Evolutionary conservation across 2,113 vertebrate genomes (phyloP).

Genomic region (Taurulus bubalis): DNA sequence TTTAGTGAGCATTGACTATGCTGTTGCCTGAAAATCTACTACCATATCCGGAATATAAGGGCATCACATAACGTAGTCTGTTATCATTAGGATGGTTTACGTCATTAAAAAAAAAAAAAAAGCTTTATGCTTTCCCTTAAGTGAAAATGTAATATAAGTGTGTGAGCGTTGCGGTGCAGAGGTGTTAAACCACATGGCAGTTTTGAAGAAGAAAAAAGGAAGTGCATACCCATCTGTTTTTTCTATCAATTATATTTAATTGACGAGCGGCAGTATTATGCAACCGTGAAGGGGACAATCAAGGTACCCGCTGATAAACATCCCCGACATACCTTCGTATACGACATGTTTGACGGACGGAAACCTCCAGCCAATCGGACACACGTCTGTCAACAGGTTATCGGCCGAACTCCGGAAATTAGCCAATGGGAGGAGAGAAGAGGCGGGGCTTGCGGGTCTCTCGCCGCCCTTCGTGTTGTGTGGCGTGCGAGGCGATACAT

Average conservation of each 20-base stretch:
- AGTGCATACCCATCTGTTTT: neutral
- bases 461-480: slow-evolving; percentile 35
- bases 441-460: slow-evolving; percentile 46
- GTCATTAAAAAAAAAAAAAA: neutral
- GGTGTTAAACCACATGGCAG: neutral
- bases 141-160: neutral
- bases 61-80: neutral
- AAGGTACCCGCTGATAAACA: slow-evolving; percentile 53
- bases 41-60: neutral
- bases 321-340: slow-evolving; percentile 46
- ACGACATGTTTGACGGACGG: slow-evolving; percentile 41
- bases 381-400: slow-evolving; percentile 37
- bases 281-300: slow-evolving; percentile 45
- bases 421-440: slow-evolving; percentile 69
- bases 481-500: slow-evolving; percentile 54
- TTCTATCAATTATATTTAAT: neutral
- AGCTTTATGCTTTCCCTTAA: neutral
- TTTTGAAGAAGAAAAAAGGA: neutral
- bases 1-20: neutral
- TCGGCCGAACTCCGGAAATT: neutral
- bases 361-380: slow-evolving; percentile 50
- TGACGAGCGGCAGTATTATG: neutral
- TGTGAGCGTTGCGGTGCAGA: neutral
- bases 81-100: neutral
- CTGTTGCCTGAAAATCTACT: neutral